Conservation (phyloP, 2,113 vertebrate species). For the Hydropotes inermis region DNA sequence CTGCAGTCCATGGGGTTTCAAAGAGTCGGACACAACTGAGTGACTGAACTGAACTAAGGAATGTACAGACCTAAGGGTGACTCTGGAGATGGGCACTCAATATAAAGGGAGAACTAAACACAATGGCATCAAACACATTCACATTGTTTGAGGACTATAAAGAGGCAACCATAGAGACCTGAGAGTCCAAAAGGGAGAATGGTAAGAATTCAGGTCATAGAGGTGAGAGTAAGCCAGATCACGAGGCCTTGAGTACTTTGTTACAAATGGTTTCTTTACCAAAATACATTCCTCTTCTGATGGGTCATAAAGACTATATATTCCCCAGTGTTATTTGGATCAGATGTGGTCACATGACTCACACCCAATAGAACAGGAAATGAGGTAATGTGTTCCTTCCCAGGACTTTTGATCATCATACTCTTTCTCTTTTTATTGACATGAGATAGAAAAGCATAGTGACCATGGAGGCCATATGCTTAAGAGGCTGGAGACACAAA, state of each 20-base stretch:
- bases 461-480: neutral
- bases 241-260: neutral
- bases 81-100: neutral
- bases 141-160: neutral
- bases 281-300: neutral
- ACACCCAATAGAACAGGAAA: neutral
- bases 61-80: neutral
- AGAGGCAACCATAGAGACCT: neutral
- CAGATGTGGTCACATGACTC: neutral
- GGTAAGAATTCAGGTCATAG: neutral
- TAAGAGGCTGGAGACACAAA: neutral
- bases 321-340: neutral
- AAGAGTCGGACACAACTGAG: fast-evolving
- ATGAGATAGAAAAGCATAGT: neutral
- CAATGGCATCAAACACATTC: neutral
- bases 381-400: neutral
- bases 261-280: neutral
- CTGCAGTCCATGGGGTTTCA: neutral
- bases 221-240: neutral
- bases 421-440: neutral
- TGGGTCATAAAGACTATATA: neutral
- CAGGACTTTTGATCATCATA: neutral
- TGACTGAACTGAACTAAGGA: neutral
- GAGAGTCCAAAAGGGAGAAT: neutral
- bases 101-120: neutral